Percentiles rank a stretch among this genome's conserved stretches.
These are phyloP conservation scores for Drosophila bocqueti DNA, from an alignment of 1,140 invertebrate species.

Conservation along the genomic window DNA sequence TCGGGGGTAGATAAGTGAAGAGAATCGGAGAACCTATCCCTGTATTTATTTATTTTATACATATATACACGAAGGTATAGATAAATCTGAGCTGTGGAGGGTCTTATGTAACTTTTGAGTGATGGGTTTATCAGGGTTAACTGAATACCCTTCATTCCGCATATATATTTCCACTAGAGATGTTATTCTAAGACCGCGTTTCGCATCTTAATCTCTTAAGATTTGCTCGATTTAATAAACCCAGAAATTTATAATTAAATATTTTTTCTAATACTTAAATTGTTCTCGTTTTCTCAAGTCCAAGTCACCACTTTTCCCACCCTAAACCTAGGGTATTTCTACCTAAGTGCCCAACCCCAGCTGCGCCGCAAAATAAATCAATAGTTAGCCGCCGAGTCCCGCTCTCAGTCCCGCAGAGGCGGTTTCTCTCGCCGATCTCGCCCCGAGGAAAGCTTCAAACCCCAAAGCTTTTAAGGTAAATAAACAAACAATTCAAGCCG, in stretches of 20 bases:
- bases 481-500: slow-evolving; percentile 30
- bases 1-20: background rate
- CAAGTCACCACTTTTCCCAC: no score
- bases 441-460: slow-evolving; percentile 23
- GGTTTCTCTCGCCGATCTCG: slow-evolving; percentile 4
- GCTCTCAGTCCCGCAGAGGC: background rate
- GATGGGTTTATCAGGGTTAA: background rate
- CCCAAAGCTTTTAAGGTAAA: slow-evolving; percentile 32
- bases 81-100: slow-evolving; percentile 24
- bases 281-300: background rate
- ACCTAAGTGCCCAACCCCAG: slow-evolving; percentile 18
- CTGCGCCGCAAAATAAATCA: slow-evolving; percentile 35
- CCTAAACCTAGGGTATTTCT: background rate
- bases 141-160: background rate
- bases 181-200: background rate
- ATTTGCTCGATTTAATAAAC: background rate
- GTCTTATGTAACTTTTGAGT: slow-evolving; percentile 1
- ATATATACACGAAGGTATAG: background rate
- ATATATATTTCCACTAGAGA: fast-evolving
- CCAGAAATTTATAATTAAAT: background rate
- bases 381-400: background rate
- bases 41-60: slow-evolving; percentile 8
- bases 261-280: background rate
- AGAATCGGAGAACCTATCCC: background rate
- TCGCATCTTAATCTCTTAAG: background rate